Conservation (phyloP, 2,888 invertebrate genomes). For the Poecilobothrus nobilitatus region DNA sequence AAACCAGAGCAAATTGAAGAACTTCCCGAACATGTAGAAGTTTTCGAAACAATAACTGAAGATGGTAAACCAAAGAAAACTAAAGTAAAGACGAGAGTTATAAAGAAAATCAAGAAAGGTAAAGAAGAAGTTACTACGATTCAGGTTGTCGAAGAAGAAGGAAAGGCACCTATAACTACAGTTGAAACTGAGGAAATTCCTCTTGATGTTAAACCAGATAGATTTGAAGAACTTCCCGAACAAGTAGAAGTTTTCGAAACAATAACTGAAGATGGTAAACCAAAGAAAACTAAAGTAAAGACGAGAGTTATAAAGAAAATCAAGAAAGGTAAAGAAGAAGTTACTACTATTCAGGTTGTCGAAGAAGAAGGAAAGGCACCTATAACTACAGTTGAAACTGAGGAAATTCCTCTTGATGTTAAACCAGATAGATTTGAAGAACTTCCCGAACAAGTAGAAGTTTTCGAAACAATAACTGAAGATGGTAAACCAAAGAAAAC, state of each 20-base stretch:
- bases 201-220: constrained; percentile 16
- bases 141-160: constrained; percentile 31
- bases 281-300: constrained; percentile 34
- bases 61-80: constrained; percentile 33
- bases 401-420: constrained; percentile 4
- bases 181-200: constrained; percentile 19
- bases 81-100: constrained; percentile 34
- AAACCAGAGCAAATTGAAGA: constrained; percentile 34
- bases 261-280: constrained; percentile 37
- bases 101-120: constrained; percentile 27
- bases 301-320: constrained; percentile 31
- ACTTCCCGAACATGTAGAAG: constrained; percentile 30
- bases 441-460: constrained; percentile 38
- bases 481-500: constrained; percentile 35
- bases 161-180: constrained; percentile 33
- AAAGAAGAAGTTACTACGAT: constrained; percentile 38
- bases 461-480: constrained; percentile 40
- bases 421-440: constrained; percentile 23
- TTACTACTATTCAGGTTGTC: constrained; percentile 32
- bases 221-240: constrained; percentile 20
- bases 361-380: constrained; percentile 38
- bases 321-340: constrained; percentile 28
- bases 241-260: constrained; percentile 29
- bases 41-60: constrained; percentile 27
- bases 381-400: constrained; percentile 32